These are phyloP conservation scores for Eunapius fragilis DNA, from an alignment of 37 sponge, comb jelly and placozoan genomes.

Conservation along the genomic window DNA sequence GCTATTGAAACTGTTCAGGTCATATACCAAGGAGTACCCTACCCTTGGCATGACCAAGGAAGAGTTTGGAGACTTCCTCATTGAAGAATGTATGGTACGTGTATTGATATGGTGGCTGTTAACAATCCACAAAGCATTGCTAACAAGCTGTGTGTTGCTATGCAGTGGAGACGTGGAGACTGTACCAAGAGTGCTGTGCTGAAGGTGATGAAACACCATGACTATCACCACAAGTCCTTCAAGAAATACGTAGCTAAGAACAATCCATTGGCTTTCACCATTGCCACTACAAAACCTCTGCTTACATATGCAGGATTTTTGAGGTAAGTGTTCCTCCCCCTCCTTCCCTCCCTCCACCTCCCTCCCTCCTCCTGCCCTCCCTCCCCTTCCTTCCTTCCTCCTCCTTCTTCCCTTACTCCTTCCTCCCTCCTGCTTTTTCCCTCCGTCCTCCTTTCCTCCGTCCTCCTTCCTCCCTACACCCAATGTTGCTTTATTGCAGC, in stretches of 20 bases:
- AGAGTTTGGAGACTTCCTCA: conserved; percentile 64
- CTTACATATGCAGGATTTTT: conserved; percentile 78
- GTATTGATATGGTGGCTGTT: neutral
- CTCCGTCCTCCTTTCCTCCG: too few relatives aligned
- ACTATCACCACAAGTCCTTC: conserved; percentile 61
- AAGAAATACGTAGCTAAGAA: conserved; percentile 57
- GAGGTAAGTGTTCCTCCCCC: conserved; percentile 45
- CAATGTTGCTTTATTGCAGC: conserved; percentile 15
- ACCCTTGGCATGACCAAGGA: conserved; percentile 58
- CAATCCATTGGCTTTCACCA: conserved; percentile 31
- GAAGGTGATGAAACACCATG: conserved; percentile 48
- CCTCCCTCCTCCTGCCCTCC: too few relatives aligned
- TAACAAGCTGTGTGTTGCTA: neutral
- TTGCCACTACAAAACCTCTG: conserved; percentile 5
- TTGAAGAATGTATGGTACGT: conserved; percentile 53
- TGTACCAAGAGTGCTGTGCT: neutral
- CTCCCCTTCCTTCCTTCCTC: too few relatives aligned
- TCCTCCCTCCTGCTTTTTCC: too few relatives aligned
- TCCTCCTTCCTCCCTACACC: too few relatives aligned
- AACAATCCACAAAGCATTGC: too few relatives aligned
- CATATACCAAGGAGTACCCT: conserved; percentile 50
- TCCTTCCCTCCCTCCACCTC: too few relatives aligned
- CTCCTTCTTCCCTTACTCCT: too few relatives aligned
- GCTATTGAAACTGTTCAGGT: conserved; percentile 45
- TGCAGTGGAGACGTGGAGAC: conserved; percentile 62